phyloP scores from a whole-genome alignment of 2,888 invertebrate genomes.

The Apantesis nais region DNA sequence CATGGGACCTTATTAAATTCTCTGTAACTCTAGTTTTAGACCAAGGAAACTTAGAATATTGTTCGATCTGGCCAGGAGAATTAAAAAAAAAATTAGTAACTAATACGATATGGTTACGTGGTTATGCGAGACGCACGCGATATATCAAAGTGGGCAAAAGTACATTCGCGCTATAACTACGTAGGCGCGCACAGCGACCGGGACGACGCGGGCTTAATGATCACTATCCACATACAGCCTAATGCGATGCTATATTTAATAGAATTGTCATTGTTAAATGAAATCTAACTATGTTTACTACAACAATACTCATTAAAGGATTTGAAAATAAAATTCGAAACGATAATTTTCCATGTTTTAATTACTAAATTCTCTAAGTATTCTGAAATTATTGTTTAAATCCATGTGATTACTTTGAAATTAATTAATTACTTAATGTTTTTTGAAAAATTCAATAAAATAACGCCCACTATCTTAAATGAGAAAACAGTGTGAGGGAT shows the following conservation, averaged over 20 bases:
- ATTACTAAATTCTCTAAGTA: no score
- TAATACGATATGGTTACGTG: constrained; percentile 60
- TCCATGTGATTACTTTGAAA: no score
- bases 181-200: constrained; percentile 78
- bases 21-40: neutral
- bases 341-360: no score
- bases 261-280: no score
- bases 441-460: no score
- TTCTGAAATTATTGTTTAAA: no score
- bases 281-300: no score
- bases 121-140: constrained; percentile 64
- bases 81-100: constrained; percentile 24
- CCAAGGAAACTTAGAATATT: neutral
- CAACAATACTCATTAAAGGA: no score
- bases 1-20: neutral
- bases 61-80: neutral
- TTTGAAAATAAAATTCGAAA: no score
- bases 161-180: constrained; percentile 84
- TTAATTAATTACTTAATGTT: no score
- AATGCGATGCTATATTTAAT: constrained; percentile 38
- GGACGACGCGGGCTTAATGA: constrained; percentile 74
- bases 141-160: constrained; percentile 86
- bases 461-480: no score
- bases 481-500: no score
- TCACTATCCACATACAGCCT: constrained; percentile 22